Evolutionary conservation across 2,113 vertebrate species (phyloP).

Genomic region (Zingel zingel): DNA sequence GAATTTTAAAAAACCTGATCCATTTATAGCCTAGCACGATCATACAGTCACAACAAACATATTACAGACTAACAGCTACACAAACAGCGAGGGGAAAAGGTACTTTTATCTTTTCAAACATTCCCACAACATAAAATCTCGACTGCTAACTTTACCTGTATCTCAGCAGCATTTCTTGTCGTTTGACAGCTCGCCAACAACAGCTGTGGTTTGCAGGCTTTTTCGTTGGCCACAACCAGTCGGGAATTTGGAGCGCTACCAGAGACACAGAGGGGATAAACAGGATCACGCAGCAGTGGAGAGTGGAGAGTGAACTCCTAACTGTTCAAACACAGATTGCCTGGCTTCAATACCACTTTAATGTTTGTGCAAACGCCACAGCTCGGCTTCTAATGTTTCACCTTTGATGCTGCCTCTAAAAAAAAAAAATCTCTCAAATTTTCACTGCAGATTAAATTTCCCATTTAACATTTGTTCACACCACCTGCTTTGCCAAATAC

Average conservation of each 20-base stretch:
- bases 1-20: conserved; percentile 36
- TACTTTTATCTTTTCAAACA: conserved; percentile 6
- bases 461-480: background rate
- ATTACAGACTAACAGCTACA: conserved; percentile 24
- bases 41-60: conserved; percentile 39
- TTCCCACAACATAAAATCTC: background rate
- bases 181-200: conserved; percentile 6
- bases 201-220: conserved; percentile 24
- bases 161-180: background rate
- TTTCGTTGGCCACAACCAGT: background rate
- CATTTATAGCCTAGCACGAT: conserved; percentile 37
- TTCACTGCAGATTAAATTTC: background rate
- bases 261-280: conserved; percentile 16
- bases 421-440: background rate
- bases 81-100: conserved; percentile 3
- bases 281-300: conserved; percentile 2
- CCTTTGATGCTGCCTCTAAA: background rate
- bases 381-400: background rate
- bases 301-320: conserved; percentile 11
- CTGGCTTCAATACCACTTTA: background rate
- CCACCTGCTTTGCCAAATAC: background rate
- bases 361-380: background rate
- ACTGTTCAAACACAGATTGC: conserved; percentile 42
- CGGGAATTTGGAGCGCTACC: conserved; percentile 17
- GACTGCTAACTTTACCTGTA: background rate